Conservation (phyloP, 1,140 invertebrate genomes). For the Megalopta genalis region DNA sequence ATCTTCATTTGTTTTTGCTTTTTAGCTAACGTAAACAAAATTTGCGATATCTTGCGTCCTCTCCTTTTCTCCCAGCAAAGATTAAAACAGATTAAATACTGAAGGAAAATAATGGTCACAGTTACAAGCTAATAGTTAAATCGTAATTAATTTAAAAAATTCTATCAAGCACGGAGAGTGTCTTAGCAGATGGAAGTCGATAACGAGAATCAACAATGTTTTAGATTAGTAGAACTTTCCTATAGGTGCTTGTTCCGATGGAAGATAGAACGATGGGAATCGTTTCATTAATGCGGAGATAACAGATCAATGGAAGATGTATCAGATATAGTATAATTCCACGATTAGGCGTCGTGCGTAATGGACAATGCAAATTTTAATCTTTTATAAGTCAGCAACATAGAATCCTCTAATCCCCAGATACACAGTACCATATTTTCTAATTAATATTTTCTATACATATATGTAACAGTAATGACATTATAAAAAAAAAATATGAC, state of each 20-base stretch:
- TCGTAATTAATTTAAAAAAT: no score
- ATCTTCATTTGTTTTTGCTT: background rate
- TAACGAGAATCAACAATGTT: background rate
- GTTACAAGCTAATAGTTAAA: no score
- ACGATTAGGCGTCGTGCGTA: background rate
- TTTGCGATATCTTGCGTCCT: no score
- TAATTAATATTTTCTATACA: background rate
- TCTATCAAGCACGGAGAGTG: no score
- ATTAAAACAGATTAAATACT: no score
- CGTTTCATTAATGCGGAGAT: background rate
- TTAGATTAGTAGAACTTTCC: background rate
- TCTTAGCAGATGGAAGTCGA: background rate
- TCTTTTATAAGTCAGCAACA: background rate
- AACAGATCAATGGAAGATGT: constrained; percentile 7
- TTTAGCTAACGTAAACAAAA: background rate
- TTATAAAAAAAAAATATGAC: no score
- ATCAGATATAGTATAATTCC: constrained; percentile 12
- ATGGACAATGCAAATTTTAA: constrained; percentile 21
- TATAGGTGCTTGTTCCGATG: background rate
- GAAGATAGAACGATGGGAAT: background rate
- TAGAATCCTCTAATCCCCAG: background rate
- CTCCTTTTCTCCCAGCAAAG: no score
- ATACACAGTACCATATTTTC: constrained; percentile 20
- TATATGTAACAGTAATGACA: no score
- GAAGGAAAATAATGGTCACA: no score